Conservation (phyloP, 2,797 vertebrate genomes). For the Tokudaia muenninki region DNA sequence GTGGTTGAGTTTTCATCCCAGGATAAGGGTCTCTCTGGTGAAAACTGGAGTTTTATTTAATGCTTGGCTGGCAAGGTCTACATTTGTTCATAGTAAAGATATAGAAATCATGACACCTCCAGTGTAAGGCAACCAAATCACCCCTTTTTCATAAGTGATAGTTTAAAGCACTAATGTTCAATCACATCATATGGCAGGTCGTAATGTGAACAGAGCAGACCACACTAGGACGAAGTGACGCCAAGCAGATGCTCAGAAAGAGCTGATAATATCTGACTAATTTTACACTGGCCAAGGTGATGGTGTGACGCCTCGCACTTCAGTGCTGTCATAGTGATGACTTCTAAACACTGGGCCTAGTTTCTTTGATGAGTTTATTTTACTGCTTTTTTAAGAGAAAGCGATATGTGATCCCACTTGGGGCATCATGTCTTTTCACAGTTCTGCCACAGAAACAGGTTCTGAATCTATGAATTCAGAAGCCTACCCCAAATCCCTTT, state of each 20-base stretch:
- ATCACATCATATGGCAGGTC: constrained; percentile 36
- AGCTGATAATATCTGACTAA: constrained; percentile 49
- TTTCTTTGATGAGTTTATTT: constrained; percentile 75
- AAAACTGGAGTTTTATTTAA: constrained; percentile 36
- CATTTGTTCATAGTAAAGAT: constrained; percentile 40
- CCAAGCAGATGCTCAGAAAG: constrained; percentile 53
- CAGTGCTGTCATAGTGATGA: constrained; percentile 67
- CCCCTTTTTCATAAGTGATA: constrained; percentile 46
- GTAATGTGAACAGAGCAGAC: constrained; percentile 56
- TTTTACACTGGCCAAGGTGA: constrained; percentile 47
- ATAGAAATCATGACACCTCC: constrained; percentile 46
- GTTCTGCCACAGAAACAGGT: constrained; percentile 37
- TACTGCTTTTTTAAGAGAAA: constrained; percentile 68
- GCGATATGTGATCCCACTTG: constrained; percentile 33
- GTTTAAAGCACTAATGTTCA: constrained; percentile 65
- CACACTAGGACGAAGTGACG: constrained; percentile 18
- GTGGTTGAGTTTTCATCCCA: background rate
- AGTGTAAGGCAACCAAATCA: constrained; percentile 18
- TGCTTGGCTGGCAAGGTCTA: constrained; percentile 31
- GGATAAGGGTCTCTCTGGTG: background rate
- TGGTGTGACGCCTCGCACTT: constrained; percentile 63
- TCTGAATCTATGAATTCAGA: constrained; percentile 60
- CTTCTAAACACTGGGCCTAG: constrained; percentile 65
- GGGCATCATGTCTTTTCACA: constrained; percentile 10
- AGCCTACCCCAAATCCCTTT: background rate